A percentile compares a stretch with the other conserved stretches of the same genome.
Evolutionary conservation across 2,888 invertebrate genomes (phyloP).

Genomic region (Cotesia congregata): DNA sequence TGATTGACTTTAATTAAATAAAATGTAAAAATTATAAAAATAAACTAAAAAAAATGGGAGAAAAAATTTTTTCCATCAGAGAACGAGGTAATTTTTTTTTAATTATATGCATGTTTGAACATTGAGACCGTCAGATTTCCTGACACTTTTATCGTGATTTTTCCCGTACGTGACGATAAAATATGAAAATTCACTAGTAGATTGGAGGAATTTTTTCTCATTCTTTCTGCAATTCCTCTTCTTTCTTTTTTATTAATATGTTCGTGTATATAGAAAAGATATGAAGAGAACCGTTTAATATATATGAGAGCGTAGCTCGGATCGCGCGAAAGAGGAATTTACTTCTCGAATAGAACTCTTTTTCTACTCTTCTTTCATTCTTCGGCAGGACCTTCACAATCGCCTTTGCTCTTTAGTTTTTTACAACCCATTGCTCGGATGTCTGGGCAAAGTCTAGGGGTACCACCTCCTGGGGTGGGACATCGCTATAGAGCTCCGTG

Average conservation of each 20-base stretch:
- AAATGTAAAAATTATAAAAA: too few relatives aligned
- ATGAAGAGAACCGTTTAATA: neutral
- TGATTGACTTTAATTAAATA: too few relatives aligned
- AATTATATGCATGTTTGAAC: neutral
- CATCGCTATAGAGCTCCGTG: conserved; percentile 38
- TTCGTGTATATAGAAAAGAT: neutral
- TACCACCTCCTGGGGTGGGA: too few relatives aligned
- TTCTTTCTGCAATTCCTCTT: neutral
- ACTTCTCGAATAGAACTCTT: neutral
- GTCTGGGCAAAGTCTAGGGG: neutral
- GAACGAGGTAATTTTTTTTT: neutral
- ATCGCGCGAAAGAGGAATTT: neutral
- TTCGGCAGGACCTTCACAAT: neutral
- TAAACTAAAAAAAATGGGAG: too few relatives aligned
- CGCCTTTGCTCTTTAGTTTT: conserved; percentile 8
- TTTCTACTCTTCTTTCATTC: neutral
- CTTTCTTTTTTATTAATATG: neutral
- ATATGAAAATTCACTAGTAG: neutral
- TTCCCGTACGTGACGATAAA: neutral
- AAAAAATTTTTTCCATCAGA: too few relatives aligned
- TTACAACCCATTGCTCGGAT: neutral
- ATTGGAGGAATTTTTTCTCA: neutral
- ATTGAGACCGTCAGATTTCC: neutral
- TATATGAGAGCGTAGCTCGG: neutral
- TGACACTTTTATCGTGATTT: neutral